Evolutionary conservation across 2,888 invertebrate genomes (phyloP).

Genomic region (Ormyrus labotus): DNA sequence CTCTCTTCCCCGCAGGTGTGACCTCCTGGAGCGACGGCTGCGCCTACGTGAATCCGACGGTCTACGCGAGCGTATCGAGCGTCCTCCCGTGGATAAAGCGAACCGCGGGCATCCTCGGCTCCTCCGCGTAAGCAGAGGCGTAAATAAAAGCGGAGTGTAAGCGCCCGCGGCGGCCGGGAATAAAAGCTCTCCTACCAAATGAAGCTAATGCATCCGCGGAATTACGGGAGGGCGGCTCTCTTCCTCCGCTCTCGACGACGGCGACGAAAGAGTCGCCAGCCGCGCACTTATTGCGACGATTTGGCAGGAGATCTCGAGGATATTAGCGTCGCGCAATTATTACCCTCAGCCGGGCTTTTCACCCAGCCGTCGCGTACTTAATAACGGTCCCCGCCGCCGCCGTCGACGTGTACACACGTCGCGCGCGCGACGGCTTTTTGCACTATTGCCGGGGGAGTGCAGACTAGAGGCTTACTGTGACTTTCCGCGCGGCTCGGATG

Average conservation of each 20-base stretch:
- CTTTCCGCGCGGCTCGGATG: no score
- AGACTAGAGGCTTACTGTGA: no score
- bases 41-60: conserved; percentile 62
- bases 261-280: conserved; percentile 51
- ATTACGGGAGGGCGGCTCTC: no score
- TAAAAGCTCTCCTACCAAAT: background rate
- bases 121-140: background rate
- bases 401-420: background rate
- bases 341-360: conserved; percentile 39
- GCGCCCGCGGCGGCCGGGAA: no score
- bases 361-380: conserved; percentile 47
- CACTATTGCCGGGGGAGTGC: no score
- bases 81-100: conserved; percentile 64
- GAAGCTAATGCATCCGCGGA: conserved; percentile 23
- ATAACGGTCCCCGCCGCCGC: conserved; percentile 29
- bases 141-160: background rate
- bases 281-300: conserved; percentile 67
- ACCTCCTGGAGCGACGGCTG: conserved; percentile 66
- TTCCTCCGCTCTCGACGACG: conserved; percentile 25
- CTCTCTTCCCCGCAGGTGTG: conserved; percentile 59
- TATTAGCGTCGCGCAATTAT: conserved; percentile 65
- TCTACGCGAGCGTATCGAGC: conserved; percentile 62
- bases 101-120: background rate
- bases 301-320: conserved; percentile 65
- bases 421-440: background rate